Percentiles rank a stretch among this genome's conserved stretches.
These are phyloP conservation scores for Ardeotis arabs DNA, from an alignment of 2,113 vertebrate species.

Conservation along the genomic window DNA sequence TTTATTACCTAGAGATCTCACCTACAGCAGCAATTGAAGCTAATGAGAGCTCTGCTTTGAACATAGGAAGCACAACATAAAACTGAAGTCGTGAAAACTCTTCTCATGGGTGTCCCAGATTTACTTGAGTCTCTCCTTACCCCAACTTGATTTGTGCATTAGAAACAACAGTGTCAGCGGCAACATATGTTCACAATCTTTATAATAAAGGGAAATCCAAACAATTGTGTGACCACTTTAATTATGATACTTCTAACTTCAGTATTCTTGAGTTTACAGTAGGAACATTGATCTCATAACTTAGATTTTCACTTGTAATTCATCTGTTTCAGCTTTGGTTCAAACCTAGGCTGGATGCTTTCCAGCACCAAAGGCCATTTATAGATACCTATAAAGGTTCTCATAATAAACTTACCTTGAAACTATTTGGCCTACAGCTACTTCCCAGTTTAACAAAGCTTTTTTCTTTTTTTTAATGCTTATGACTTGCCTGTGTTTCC, in stretches of 20 bases:
- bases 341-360: neutral
- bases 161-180: neutral
- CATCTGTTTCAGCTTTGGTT: neutral
- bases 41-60: neutral
- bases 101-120: neutral
- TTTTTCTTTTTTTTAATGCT: neutral
- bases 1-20: neutral
- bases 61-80: neutral
- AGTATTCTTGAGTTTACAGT: neutral
- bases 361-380: neutral
- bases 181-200: neutral
- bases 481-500: neutral
- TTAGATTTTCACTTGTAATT: neutral
- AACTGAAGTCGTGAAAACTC: neutral
- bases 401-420: neutral
- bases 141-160: rapidly evolving
- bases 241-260: neutral
- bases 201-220: neutral
- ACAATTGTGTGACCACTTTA: neutral
- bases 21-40: neutral
- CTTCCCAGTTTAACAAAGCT: neutral
- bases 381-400: neutral
- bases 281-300: neutral
- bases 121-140: neutral
- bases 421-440: neutral